Percentiles rank a stretch among this genome's conserved stretches.
Conservation (phyloP, 1,140 invertebrate species). For the Helicoverpa zea region DNA sequence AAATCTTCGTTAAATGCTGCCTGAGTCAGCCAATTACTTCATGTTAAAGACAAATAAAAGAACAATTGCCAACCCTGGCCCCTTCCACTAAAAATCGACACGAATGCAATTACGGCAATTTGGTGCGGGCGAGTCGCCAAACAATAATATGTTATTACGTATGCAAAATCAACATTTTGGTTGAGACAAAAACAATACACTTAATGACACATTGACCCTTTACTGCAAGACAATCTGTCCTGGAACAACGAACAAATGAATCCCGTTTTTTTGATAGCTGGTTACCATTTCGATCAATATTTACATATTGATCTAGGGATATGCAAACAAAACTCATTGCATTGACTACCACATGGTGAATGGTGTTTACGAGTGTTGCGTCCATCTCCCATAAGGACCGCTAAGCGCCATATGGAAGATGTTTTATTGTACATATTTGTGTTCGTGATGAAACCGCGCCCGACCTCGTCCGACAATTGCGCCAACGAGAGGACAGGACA, state of each 20-base stretch:
- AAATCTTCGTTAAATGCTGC: neutral
- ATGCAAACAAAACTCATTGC: conserved; percentile 19
- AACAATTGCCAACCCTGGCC: neutral
- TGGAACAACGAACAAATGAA: neutral
- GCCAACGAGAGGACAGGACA: conserved; percentile 74
- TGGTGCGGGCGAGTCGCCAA: neutral
- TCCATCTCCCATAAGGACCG: conserved; percentile 18
- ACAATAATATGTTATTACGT: conserved; percentile 15
- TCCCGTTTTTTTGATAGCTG: neutral
- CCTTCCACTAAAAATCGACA: conserved; percentile 13
- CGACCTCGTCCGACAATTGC: conserved; percentile 77
- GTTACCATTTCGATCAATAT: neutral
- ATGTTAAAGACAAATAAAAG: neutral
- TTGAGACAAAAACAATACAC: conserved; percentile 3
- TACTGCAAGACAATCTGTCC: neutral
- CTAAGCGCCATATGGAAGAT: conserved; percentile 56
- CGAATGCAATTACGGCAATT: conserved; percentile 14
- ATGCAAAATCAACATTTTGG: conserved; percentile 20
- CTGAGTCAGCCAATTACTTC: neutral
- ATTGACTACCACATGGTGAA: conserved; percentile 19
- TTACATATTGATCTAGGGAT: neutral
- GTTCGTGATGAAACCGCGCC: conserved; percentile 77
- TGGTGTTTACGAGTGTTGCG: conserved; percentile 20
- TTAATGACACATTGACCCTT: neutral
- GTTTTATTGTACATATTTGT: conserved; percentile 72